Evolutionary conservation across 2,113 vertebrate species (phyloP).

Genomic region (Gadus chalcogrammus): DNA sequence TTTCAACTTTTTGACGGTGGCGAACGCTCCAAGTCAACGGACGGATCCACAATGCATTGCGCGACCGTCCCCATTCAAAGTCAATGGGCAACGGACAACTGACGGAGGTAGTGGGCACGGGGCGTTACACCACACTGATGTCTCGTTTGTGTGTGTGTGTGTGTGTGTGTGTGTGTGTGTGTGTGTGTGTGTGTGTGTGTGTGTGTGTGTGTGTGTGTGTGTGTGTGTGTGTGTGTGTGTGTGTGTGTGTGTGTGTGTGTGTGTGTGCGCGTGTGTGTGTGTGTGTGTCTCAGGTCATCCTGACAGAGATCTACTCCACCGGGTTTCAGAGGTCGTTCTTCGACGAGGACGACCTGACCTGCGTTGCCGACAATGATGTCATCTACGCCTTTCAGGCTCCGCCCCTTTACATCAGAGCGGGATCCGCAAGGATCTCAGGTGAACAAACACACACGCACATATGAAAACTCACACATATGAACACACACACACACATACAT

Average conservation of each 20-base stretch:
- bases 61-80: too few relatives aligned
- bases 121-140: neutral
- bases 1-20: too few relatives aligned
- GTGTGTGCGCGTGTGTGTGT: too few relatives aligned
- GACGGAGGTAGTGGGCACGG: too few relatives aligned
- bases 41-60: too few relatives aligned
- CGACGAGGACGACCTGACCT: slow-evolving; percentile 82
- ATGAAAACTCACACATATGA: too few relatives aligned
- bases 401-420: slow-evolving; percentile 66
- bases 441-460: neutral
- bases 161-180: slow-evolving; percentile 5
- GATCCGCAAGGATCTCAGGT: slow-evolving; percentile 73
- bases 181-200: slow-evolving; percentile 11
- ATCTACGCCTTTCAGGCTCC: slow-evolving; percentile 89
- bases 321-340: slow-evolving; percentile 90
- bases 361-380: slow-evolving; percentile 77
- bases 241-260: neutral
- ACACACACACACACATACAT: too few relatives aligned
- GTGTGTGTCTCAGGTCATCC: slow-evolving; percentile 78
- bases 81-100: too few relatives aligned
- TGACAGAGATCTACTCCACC: slow-evolving; percentile 82
- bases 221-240: slow-evolving; percentile 9
- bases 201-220: slow-evolving; percentile 2
- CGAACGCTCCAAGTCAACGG: too few relatives aligned
- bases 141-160: too few relatives aligned